These are phyloP conservation scores for Shargacucullia verbasci DNA, from an alignment of 2,888 invertebrate species.

Conservation along the genomic window DNA sequence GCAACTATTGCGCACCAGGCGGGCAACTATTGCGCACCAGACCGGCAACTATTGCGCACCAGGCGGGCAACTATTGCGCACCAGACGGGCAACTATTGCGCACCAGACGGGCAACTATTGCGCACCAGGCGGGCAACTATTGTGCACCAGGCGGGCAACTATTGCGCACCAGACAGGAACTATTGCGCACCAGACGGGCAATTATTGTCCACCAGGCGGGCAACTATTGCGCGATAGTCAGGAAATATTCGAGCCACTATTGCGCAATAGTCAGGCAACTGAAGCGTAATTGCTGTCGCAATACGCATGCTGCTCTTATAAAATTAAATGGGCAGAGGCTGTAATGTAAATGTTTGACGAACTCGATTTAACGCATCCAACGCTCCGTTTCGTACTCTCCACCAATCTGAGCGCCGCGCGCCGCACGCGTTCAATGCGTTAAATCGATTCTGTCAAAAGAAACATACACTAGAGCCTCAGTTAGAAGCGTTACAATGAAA, in stretches of 20 bases:
- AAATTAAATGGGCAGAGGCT: conserved; percentile 1
- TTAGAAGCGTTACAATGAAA: conserved; percentile 40
- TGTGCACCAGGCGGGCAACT: neutral
- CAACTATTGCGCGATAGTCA: neutral
- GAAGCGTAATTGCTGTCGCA: too few species aligned
- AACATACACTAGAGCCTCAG: too few species aligned
- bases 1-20: neutral
- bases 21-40: neutral
- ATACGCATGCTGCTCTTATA: too few species aligned
- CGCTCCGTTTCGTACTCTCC: too few species aligned
- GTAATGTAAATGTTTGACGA: too few species aligned
- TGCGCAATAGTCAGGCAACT: neutral
- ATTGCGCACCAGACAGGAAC: too few species aligned
- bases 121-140: too few species aligned
- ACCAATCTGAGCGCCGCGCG: too few species aligned
- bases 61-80: neutral
- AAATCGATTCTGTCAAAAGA: too few species aligned
- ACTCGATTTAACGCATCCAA: too few species aligned
- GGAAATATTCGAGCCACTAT: neutral
- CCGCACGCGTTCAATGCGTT: too few species aligned
- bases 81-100: too few species aligned
- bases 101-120: neutral
- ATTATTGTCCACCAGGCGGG: neutral
- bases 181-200: neutral
- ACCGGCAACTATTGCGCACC: neutral